Percentiles rank a stretch among this genome's conserved stretches.
Conservation (phyloP, 2,113 vertebrate species). For the Tupaia chinensis region DNA sequence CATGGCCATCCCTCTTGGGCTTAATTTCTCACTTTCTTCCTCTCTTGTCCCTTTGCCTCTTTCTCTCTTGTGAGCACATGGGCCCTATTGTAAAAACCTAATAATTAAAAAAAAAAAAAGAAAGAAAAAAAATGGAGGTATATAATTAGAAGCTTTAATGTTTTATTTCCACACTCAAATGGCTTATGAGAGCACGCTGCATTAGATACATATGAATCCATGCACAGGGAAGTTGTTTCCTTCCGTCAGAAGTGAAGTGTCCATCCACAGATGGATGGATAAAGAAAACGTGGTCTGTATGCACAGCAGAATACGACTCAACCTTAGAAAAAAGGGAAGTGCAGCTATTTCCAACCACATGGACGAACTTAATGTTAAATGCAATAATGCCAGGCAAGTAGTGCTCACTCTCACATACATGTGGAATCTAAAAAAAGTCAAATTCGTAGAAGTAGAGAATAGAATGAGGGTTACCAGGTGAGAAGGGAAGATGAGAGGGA, state of each 20-base stretch:
- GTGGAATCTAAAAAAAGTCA: neutral
- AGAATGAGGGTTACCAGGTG: too few relatives aligned
- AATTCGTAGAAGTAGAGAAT: neutral
- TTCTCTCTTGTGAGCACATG: too few relatives aligned
- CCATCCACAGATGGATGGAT: neutral
- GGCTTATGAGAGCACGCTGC: rapidly evolving
- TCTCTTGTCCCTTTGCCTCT: too few relatives aligned
- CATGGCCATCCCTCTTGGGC: too few relatives aligned
- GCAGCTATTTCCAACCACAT: neutral
- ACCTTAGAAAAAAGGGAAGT: neutral
- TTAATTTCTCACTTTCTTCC: too few relatives aligned
- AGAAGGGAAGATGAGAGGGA: too few relatives aligned
- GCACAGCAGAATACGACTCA: neutral
- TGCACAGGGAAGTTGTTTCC: neutral
- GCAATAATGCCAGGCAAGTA: neutral
- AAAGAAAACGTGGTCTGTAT: neutral
- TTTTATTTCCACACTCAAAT: neutral
- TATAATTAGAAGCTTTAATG: neutral
- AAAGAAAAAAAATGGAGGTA: neutral
- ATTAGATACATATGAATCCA: too few relatives aligned
- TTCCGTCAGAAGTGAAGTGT: neutral
- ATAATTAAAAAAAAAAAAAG: too few relatives aligned
- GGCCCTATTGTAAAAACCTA: too few relatives aligned
- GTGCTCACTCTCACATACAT: too few relatives aligned
- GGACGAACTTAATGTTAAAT: neutral